Evolutionary conservation across 1,140 invertebrate species (phyloP).

Genomic region (Calosoma granatense): DNA sequence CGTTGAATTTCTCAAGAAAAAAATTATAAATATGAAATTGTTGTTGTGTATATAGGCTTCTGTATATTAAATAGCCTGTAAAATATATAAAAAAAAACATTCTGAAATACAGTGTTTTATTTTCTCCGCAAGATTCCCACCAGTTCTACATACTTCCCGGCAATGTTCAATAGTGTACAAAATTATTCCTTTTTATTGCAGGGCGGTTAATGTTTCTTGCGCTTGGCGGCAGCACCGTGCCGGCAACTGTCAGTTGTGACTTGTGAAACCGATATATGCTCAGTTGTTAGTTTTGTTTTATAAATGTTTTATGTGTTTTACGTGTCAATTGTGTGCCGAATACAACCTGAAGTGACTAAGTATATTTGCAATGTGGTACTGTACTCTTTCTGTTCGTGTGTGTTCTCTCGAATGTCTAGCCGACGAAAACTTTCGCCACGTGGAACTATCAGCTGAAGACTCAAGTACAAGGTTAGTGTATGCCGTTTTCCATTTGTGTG

Average conservation of each 20-base stretch:
- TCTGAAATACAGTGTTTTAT: conserved; percentile 13
- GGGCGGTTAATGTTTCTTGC: not conserved
- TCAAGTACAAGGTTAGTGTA: not conserved
- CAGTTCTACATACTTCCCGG: too few species aligned
- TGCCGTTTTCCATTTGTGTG: not conserved
- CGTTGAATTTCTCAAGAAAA: not conserved
- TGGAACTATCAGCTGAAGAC: not conserved
- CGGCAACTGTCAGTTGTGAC: too few species aligned
- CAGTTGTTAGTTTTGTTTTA: too few species aligned
- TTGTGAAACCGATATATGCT: too few species aligned
- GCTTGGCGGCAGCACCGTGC: too few species aligned
- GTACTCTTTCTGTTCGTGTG: not conserved
- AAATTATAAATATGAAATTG: conserved; percentile 18
- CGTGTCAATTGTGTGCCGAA: too few species aligned
- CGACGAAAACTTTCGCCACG: too few species aligned
- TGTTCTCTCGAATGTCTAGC: not conserved
- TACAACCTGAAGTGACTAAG: too few species aligned
- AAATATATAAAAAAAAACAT: conserved; percentile 18
- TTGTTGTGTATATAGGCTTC: conserved; percentile 22
- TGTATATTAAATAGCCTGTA: conserved; percentile 19
- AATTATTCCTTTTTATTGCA: conserved; percentile 2
- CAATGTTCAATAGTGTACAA: too few species aligned
- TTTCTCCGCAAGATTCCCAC: too few species aligned
- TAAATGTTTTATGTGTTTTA: too few species aligned
- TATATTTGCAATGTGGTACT: too few species aligned